Evolutionary conservation across 2,113 vertebrate species (phyloP).

Genomic region (Notothenia coriiceps): DNA sequence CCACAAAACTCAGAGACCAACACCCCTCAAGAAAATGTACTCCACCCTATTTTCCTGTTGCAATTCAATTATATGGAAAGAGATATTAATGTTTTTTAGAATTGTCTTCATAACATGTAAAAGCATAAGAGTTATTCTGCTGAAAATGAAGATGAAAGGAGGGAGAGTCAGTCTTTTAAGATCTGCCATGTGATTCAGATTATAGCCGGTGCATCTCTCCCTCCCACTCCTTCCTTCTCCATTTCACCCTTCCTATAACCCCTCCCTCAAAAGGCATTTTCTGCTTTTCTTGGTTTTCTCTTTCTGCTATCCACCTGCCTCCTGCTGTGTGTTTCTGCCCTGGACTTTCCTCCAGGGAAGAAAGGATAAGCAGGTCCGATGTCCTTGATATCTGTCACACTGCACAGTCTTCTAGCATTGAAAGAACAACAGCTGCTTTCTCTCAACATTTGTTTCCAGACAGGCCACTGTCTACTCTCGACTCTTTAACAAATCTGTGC

Average conservation of each 20-base stretch:
- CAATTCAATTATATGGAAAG: constrained; percentile 28
- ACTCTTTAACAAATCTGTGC: neutral
- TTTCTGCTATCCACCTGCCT: constrained; percentile 62
- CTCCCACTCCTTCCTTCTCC: constrained; percentile 56
- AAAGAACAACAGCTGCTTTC: constrained; percentile 55
- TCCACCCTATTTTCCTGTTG: constrained; percentile 6
- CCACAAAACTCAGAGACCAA: neutral
- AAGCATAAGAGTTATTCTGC: constrained; percentile 35
- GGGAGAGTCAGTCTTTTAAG: constrained; percentile 66
- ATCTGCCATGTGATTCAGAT: constrained; percentile 82
- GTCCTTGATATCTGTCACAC: constrained; percentile 60
- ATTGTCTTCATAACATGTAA: constrained; percentile 13
- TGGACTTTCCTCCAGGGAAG: constrained; percentile 66
- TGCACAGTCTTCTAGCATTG: constrained; percentile 26
- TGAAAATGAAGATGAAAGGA: constrained; percentile 47
- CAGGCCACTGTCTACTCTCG: neutral
- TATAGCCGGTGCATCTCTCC: constrained; percentile 64
- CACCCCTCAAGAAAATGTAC: neutral
- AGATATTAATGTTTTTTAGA: constrained; percentile 28
- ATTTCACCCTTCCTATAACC: constrained; percentile 52
- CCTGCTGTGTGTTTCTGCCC: constrained; percentile 54
- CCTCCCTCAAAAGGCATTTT: constrained; percentile 58
- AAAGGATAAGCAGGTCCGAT: constrained; percentile 70
- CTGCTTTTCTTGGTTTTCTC: constrained; percentile 42
- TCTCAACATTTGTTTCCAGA: constrained; percentile 34